Base-by-base conservation (phyloP, 2,113 vertebrate genomes). In the Scytalopus superciliaris region DNA sequence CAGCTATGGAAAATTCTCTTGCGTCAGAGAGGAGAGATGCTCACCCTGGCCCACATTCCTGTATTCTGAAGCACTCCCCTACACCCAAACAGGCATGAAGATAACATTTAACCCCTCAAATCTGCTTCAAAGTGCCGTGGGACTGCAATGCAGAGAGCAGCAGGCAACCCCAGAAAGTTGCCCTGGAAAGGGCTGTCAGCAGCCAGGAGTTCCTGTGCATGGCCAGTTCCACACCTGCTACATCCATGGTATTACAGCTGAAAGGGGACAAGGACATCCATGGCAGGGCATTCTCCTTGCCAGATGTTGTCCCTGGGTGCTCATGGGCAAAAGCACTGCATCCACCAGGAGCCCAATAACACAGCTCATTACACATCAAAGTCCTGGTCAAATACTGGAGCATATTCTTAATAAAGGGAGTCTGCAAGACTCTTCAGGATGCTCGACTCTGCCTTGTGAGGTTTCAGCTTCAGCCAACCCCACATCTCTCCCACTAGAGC, bases 131-230 rank as follows among this genome's bases (percentile, higher is more conserved):
- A 72, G 66, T 27, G 28, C 33, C 40, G 30, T 12, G 15, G 18
- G 44, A 35, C 31, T 69, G 77, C 39, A 55, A 23, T 19, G 40
- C 52, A 35, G 40, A 50, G 19, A 55, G 49, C 40, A 70, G 50
- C 45, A 49, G 68, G n/a, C 40, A 70, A 31, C 35, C 7, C 33
- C 12, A 7, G 44, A 52, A 49, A 84, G 52, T 7, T n/a, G 42
- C 33, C 22, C 35, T 67, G 49, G 47, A 72, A 89, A 18, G 19
- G 31, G 4, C 42, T 40, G 39, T 15, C 2, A 3, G 56, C 63
- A 68, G 42, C 10, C 2, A 1, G 35, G 31, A 72, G 45, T 6
- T 73, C 37, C 31, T 44, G n/a, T 7, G 14, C 1, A 0, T 1
- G 17, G 39, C 27, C 49, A 31, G 6, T 25, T 68, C 35, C 77